phyloP scores from a whole-genome alignment of 1,140 invertebrate species.

The Steinernema khuongi region DNA sequence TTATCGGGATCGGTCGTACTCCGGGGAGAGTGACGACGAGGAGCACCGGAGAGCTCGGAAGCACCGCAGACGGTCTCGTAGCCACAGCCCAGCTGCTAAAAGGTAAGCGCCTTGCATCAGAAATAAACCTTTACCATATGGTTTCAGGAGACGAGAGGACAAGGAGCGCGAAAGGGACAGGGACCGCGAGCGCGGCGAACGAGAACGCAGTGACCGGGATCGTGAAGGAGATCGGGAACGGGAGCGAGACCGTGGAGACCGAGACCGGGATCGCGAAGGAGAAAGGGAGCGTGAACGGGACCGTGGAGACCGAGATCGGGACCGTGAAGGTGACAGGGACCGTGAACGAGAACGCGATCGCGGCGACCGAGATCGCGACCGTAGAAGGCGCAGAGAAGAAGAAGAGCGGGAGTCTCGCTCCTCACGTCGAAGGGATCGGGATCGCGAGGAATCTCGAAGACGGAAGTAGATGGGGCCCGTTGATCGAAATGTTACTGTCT shows the following conservation, averaged over 20 bases:
- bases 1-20: not conserved
- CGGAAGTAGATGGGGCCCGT: no score
- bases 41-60: not conserved
- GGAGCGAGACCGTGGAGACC: not conserved
- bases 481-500: no score
- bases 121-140: not conserved
- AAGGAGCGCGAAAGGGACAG: slow-evolving; percentile 23
- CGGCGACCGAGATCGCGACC: not conserved
- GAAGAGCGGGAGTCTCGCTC: not conserved
- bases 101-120: not conserved
- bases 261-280: not conserved
- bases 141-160: slow-evolving; percentile 19
- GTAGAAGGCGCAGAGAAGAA: not conserved
- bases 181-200: slow-evolving; percentile 8
- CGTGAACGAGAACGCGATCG: not conserved
- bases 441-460: slow-evolving; percentile 21
- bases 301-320: not conserved
- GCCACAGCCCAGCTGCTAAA: not conserved
- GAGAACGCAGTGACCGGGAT: slow-evolving; percentile 21
- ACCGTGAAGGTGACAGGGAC: not conserved
- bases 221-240: slow-evolving; percentile 23
- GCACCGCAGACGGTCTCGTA: not conserved
- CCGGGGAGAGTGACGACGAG: not conserved
- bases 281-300: not conserved
- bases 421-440: slow-evolving; percentile 18